Percentiles rank a stretch among this genome's conserved stretches.
phyloP scores from a whole-genome alignment of 1,140 invertebrate species.

The Semibalanus balanoides region DNA sequence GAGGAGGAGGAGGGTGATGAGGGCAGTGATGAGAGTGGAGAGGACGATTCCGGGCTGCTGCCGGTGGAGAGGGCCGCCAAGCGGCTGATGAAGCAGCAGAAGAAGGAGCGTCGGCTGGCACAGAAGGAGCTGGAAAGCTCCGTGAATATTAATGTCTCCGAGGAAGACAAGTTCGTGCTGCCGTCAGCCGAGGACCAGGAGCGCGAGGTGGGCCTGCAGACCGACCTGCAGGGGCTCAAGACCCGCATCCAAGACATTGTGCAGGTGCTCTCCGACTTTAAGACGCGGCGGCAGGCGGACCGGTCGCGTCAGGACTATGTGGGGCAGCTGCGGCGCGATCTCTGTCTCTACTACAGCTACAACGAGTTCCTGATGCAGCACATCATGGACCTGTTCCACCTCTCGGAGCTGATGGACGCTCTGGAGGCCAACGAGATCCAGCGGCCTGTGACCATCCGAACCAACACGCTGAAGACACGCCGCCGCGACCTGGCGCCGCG shows the following conservation, averaged over 20 bases:
- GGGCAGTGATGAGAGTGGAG: slow-evolving; percentile 10
- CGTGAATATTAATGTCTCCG: slow-evolving; percentile 45
- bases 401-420: slow-evolving; percentile 81
- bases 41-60: slow-evolving; percentile 48
- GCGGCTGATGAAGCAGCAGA: slow-evolving; percentile 58
- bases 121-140: slow-evolving; percentile 45
- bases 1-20: slow-evolving; percentile 23
- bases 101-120: slow-evolving; percentile 46
- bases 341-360: slow-evolving; percentile 93
- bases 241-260: slow-evolving; percentile 81
- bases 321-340: slow-evolving; percentile 59
- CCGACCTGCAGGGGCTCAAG: slow-evolving; percentile 67
- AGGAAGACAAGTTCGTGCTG: slow-evolving; percentile 58
- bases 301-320: slow-evolving; percentile 69
- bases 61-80: slow-evolving; percentile 76
- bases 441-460: slow-evolving; percentile 85
- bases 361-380: slow-evolving; percentile 92
- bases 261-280: slow-evolving; percentile 74
- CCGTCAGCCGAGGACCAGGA: slow-evolving; percentile 54
- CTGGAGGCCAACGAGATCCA: slow-evolving; percentile 93
- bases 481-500: slow-evolving; percentile 34
- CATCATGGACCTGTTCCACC: slow-evolving; percentile 82
- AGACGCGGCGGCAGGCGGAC: slow-evolving; percentile 19
- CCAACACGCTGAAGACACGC: slow-evolving; percentile 72
- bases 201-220: slow-evolving; percentile 40